Evolutionary conservation across 2,888 invertebrate genomes (phyloP).

Genomic region (Ormia ochracea): DNA sequence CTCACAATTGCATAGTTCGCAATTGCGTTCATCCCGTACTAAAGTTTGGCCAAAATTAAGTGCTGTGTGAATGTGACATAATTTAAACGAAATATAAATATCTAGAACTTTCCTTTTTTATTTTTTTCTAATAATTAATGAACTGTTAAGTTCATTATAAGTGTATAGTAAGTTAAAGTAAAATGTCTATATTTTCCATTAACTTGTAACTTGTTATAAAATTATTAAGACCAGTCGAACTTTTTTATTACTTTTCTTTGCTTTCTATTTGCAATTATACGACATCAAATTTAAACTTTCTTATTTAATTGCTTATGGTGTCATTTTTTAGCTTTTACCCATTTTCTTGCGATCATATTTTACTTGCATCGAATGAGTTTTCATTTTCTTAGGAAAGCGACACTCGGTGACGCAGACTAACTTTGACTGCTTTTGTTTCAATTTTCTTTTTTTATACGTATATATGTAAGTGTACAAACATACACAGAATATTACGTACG

Average conservation of each 20-base stretch:
- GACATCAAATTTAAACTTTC: conserved; percentile 58
- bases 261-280: conserved; percentile 54
- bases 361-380: conserved; percentile 6
- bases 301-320: conserved; percentile 55
- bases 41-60: too few species aligned
- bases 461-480: too few species aligned
- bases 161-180: conserved; percentile 26
- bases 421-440: conserved; percentile 42
- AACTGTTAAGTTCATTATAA: conserved; percentile 17
- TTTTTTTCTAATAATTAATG: background rate
- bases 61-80: too few species aligned
- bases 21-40: too few species aligned
- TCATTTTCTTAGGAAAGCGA: conserved; percentile 21
- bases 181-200: conserved; percentile 45
- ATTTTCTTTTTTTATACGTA: conserved; percentile 10
- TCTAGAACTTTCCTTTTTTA: background rate
- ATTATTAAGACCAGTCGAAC: conserved; percentile 36
- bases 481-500: too few species aligned
- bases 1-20: too few species aligned
- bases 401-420: conserved; percentile 49
- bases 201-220: conserved; percentile 36
- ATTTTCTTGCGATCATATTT: background rate
- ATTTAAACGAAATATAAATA: too few species aligned
- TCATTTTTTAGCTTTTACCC: background rate
- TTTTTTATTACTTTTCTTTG: conserved; percentile 14